Base-by-base conservation (phyloP, 2,888 invertebrate species). In the Agriotes lineatus region DNA sequence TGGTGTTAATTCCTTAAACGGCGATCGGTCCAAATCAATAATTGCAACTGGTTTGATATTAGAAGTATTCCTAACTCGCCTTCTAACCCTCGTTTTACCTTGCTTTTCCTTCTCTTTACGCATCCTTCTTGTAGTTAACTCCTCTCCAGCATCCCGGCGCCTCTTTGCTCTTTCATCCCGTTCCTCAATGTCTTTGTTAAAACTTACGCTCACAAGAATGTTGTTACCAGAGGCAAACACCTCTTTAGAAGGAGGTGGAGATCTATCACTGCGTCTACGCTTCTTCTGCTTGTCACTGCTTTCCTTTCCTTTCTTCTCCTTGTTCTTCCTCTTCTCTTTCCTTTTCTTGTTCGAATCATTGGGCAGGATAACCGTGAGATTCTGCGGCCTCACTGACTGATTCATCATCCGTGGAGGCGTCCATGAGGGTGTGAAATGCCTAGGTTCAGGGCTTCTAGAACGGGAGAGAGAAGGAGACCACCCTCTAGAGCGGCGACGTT, bases 161-260 rank as follows among this genome's bases (percentile, higher is more conserved):
- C 86, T 83, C 70, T 86, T 85, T 12, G 76, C 72, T 69, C 81
- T 75, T 39, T 84, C 76, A 1, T 78, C 80, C 18, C 83, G 79
- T 70, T 82, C 82, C 71, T 84, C 83, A 61, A 83, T 87, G 74
- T 88, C 89, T 76, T 94, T 93, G 81, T 93, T 92, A 84, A 96
- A 96, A 83, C 95, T 96, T 14, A 96, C 95, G 84, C 95, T 96
- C 9, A 96, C 96, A 72, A 96, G 88, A 78, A 96, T 96, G 82
- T 96, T 96, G 84, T 96, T 95, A 1, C 96, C 96, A 9, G 96
- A 95, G 0, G 96, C 95, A 82, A 95, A 96, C 1, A 96, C 95
- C 85, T 96, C 96, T 82, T 96, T 96, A 1, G 93, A 93, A 0
- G 94, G 93, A 58, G 87, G 88, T n/a, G 87, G 87, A 0, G 88